These are phyloP conservation scores for Toxonevra muliebris DNA, from an alignment of 2,888 invertebrate species.

Conservation along the genomic window DNA sequence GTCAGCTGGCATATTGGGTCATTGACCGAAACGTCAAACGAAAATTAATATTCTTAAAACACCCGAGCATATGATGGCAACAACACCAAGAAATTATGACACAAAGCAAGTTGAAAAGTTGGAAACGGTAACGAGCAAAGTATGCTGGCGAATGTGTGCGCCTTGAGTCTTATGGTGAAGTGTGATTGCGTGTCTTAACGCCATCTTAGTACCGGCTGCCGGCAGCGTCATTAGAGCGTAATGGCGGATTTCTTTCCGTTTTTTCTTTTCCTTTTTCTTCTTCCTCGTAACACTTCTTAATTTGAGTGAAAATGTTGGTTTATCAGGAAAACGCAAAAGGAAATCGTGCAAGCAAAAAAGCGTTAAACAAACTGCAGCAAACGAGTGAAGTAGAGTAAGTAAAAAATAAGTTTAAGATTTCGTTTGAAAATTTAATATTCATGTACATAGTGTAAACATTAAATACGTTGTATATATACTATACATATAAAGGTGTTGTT, in stretches of 20 bases:
- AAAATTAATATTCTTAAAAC: conserved; percentile 36
- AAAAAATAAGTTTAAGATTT: no score
- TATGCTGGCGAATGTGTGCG: conserved; percentile 4
- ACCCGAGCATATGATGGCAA: conserved; percentile 15
- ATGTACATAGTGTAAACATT: no score
- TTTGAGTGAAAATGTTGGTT: conserved; percentile 14
- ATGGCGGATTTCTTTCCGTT: conserved; percentile 24
- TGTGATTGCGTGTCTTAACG: conserved; percentile 38
- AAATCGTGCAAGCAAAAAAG: background rate
- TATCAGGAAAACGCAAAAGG: background rate
- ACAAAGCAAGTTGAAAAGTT: conserved; percentile 1
- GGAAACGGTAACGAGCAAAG: conserved; percentile 3
- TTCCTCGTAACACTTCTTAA: background rate
- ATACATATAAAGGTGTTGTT: no score
- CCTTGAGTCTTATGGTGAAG: conserved; percentile 14
- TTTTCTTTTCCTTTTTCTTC: conserved; percentile 2
- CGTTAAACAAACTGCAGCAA: background rate
- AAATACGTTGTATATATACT: no score
- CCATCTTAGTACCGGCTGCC: conserved; percentile 28
- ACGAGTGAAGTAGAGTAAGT: no score
- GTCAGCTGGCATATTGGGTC: conserved; percentile 32
- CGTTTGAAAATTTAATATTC: no score
- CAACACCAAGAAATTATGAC: conserved; percentile 1
- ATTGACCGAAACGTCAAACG: conserved; percentile 35
- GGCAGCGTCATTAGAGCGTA: conserved; percentile 27